A percentile compares a stretch with the other conserved stretches of the same genome.
phyloP scores from a whole-genome alignment of 2,888 invertebrate genomes.

The Subacronicta megacephala region DNA sequence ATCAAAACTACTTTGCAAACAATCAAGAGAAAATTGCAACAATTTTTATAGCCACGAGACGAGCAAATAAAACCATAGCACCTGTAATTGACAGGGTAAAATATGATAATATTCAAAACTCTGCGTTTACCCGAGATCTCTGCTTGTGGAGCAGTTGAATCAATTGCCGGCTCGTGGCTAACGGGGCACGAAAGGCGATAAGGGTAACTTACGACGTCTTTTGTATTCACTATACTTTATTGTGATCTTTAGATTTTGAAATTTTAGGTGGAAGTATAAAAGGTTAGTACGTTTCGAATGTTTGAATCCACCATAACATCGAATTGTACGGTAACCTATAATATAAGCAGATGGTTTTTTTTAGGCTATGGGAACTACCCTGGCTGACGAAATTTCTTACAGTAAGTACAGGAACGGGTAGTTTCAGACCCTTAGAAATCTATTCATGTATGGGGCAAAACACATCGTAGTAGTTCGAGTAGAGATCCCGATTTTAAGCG shows the following conservation, averaged over 20 bases:
- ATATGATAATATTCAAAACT: conserved; percentile 80
- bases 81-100: conserved; percentile 78
- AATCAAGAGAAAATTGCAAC: conserved; percentile 52
- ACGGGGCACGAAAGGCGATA: conserved; percentile 82
- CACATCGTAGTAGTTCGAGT: too few species aligned
- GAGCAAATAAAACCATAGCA: conserved; percentile 36
- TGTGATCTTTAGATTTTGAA: conserved; percentile 66
- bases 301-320: too few species aligned
- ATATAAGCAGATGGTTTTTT: too few species aligned
- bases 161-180: conserved; percentile 84
- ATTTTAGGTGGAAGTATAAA: conserved; percentile 8
- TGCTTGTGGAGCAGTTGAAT: conserved; percentile 74
- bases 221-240: conserved; percentile 80
- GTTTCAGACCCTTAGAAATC: too few species aligned
- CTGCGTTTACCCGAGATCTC: conserved; percentile 71
- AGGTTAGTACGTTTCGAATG: neutral
- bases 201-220: conserved; percentile 84
- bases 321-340: too few species aligned
- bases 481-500: too few species aligned
- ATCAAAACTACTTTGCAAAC: conserved; percentile 44
- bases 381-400: too few species aligned
- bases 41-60: conserved; percentile 38
- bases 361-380: too few species aligned
- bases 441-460: too few species aligned
- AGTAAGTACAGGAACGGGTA: too few species aligned